A percentile compares a stretch with the other conserved stretches of the same genome.
Conservation (phyloP, 1,140 invertebrate genomes). For the Ceratosolen solmsi region DNA sequence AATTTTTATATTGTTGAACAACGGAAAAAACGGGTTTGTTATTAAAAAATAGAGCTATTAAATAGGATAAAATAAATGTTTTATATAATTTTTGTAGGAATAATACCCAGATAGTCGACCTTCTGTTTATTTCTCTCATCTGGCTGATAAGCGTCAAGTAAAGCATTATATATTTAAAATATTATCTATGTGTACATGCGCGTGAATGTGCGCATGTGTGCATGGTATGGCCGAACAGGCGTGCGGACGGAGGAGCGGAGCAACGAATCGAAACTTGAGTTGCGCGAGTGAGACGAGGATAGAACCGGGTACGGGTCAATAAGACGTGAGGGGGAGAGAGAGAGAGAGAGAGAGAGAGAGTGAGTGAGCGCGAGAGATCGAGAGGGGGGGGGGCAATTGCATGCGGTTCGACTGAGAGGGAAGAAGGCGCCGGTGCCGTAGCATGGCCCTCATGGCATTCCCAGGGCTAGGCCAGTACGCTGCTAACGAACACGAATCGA, state of each 20-base stretch:
- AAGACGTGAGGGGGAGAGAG: conserved; percentile 69
- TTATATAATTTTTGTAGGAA: conserved; percentile 20
- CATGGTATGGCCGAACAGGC: background rate
- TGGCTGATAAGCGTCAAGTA: conserved; percentile 52
- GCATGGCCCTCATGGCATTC: conserved; percentile 65
- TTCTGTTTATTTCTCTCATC: conserved; percentile 46
- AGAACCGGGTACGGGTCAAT: conserved; percentile 74
- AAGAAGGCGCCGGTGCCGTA: conserved; percentile 15
- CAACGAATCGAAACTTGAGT: conserved; percentile 64
- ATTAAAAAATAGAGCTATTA: no score
- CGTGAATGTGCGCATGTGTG: no score
- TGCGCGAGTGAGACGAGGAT: conserved; percentile 63
- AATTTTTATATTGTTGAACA: no score
- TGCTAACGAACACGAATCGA: conserved; percentile 63
- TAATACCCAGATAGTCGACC: conserved; percentile 29
- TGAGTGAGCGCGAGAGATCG: conserved; percentile 62
- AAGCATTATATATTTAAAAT: conserved; percentile 23
- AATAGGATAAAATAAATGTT: background rate
- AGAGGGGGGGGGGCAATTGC: conserved; percentile 40
- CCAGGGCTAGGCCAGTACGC: conserved; percentile 65
- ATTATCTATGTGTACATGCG: background rate
- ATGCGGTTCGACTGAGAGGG: conserved; percentile 25
- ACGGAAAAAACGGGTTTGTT: no score
- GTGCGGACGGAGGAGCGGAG: conserved; percentile 56
- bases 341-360: conserved; percentile 53